Conservation (phyloP, 2,888 invertebrate genomes). For the Pyrocoelia pectoralis region DNA sequence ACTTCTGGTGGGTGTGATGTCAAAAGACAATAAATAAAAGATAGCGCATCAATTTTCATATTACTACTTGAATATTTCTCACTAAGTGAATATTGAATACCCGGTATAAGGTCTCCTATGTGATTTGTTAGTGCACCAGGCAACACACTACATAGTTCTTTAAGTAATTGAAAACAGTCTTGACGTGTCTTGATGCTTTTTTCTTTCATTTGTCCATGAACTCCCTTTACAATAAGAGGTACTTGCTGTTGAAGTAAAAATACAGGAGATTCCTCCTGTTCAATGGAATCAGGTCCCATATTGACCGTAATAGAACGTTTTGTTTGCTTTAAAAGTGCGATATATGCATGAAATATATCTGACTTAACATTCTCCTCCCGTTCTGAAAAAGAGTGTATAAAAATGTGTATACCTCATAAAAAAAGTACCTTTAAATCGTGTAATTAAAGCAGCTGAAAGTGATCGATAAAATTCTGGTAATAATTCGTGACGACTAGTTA, state of each 20-base stretch:
- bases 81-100: constrained; percentile 86
- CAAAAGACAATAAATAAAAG: constrained; percentile 87
- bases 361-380: constrained; percentile 99
- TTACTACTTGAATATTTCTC: constrained; percentile 96
- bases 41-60: constrained; percentile 96
- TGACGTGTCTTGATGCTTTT: constrained; percentile 90
- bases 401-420: too few species aligned
- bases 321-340: constrained; percentile 91
- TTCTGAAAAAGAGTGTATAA: constrained; percentile 67
- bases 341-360: constrained; percentile 96
- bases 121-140: constrained; percentile 83
- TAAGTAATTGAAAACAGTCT: constrained; percentile 89
- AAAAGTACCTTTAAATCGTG: constrained; percentile 84
- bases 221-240: constrained; percentile 83
- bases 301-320: constrained; percentile 72
- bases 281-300: constrained; percentile 75
- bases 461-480: constrained; percentile 87
- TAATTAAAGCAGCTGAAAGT: constrained; percentile 90
- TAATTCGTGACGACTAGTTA: constrained; percentile 91
- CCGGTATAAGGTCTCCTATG: constrained; percentile 84
- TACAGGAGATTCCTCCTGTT: constrained; percentile 77
- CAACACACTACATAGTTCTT: constrained; percentile 87
- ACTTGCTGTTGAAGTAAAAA: constrained; percentile 69
- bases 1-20: constrained; percentile 80
- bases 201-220: constrained; percentile 85